phyloP scores from a whole-genome alignment of 2,113 vertebrate genomes.

The Albula glossodonta region DNA sequence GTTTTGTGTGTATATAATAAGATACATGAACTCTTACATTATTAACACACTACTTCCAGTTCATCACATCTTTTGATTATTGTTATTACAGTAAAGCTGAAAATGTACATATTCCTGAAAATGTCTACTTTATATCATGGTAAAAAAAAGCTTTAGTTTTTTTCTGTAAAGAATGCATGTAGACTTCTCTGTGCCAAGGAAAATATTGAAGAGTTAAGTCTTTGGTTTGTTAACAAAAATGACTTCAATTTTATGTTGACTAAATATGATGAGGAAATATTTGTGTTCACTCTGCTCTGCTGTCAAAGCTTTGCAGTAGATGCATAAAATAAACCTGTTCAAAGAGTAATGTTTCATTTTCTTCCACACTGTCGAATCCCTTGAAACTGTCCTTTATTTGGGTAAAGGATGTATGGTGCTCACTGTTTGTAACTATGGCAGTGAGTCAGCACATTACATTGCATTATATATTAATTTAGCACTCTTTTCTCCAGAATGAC shows the following conservation, averaged over 20 bases:
- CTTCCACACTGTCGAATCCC: neutral
- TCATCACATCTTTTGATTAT: constrained; percentile 39
- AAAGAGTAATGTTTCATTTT: constrained; percentile 23
- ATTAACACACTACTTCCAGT: constrained; percentile 37
- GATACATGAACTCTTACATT: neutral
- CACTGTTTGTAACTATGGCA: no score
- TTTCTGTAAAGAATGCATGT: constrained; percentile 54
- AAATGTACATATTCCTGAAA: constrained; percentile 37
- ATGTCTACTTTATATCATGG: constrained; percentile 36
- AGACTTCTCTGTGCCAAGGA: constrained; percentile 43
- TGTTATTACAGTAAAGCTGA: constrained; percentile 28
- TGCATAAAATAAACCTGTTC: constrained; percentile 62
- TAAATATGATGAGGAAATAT: constrained; percentile 45
- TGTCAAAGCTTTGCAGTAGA: constrained; percentile 58
- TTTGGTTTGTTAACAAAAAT: constrained; percentile 24
- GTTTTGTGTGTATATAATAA: neutral
- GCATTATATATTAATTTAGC: no score
- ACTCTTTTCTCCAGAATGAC: no score
- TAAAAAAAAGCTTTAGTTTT: constrained; percentile 28
- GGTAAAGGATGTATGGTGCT: neutral
- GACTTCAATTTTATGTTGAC: constrained; percentile 37
- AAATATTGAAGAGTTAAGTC: constrained; percentile 6
- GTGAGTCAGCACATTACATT: no score
- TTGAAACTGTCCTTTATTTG: neutral
- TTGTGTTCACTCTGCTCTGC: constrained; percentile 29